Conservation (phyloP, 2,113 vertebrate genomes). For the Ptilonorhynchus violaceus region DNA sequence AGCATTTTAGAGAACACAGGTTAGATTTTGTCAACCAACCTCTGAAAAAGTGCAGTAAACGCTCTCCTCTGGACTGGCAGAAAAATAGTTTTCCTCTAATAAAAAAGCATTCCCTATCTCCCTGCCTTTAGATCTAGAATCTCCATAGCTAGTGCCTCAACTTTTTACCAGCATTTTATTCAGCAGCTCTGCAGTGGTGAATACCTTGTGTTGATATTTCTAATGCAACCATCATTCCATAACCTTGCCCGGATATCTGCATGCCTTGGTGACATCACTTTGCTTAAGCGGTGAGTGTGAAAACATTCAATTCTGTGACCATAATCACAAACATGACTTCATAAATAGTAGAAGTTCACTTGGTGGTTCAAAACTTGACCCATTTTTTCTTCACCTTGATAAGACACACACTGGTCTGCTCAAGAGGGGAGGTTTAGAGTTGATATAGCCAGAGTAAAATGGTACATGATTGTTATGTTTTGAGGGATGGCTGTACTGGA, state of each 20-base stretch:
- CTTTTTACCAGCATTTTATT: not conserved
- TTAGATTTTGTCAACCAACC: not conserved
- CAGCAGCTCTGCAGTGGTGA: not conserved
- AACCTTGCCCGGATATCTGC: not conserved
- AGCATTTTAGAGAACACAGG: not conserved
- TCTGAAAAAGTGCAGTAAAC: not conserved
- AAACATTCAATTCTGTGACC: not conserved
- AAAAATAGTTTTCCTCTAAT: not conserved
- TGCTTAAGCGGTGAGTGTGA: not conserved
- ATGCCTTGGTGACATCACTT: not conserved
- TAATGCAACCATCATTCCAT: rapidly evolving
- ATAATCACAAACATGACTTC: not conserved
- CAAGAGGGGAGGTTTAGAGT: not conserved
- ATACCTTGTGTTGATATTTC: not conserved
- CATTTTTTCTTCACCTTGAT: not conserved
- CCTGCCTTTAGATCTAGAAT: not conserved
- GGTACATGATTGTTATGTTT: not conserved
- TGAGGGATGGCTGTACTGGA: not conserved
- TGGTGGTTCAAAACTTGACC: not conserved
- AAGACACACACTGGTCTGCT: not conserved
- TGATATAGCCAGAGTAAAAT: not conserved
- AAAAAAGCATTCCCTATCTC: not conserved
- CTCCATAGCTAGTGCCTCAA: not conserved
- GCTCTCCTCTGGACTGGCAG: not conserved
- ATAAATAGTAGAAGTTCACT: not conserved